phyloP scores from a whole-genome alignment of 2,888 invertebrate species.

The Epinotia brunnichana region DNA sequence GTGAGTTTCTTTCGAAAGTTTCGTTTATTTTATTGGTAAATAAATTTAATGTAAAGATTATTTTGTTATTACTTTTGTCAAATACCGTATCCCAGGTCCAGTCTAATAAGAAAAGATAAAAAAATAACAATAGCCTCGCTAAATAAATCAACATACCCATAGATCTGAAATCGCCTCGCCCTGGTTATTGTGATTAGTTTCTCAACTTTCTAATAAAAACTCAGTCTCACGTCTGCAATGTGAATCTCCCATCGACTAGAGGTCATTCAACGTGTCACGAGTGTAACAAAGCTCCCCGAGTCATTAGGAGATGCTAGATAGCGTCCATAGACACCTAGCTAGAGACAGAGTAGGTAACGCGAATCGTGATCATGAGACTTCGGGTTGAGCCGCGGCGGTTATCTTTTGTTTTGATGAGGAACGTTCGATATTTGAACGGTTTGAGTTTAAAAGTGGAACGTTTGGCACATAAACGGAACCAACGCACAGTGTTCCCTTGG shows the following conservation, averaged over 20 bases:
- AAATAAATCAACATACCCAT: not conserved
- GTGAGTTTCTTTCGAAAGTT: too few species aligned
- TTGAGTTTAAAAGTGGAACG: too few species aligned
- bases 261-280: conserved; percentile 37
- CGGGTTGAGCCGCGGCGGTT: not conserved
- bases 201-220: conserved; percentile 37
- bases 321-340: conserved; percentile 28
- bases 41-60: too few species aligned
- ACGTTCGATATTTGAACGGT: too few species aligned
- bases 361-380: conserved; percentile 29
- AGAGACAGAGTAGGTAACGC: too few species aligned
- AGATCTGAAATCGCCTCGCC: not conserved
- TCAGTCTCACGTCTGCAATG: conserved; percentile 15
- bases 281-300: conserved; percentile 15
- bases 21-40: too few species aligned
- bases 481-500: too few species aligned
- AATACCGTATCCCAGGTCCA: too few species aligned
- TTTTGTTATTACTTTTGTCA: too few species aligned
- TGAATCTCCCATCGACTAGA: conserved; percentile 18
- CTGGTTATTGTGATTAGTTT: conserved; percentile 28
- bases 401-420: not conserved
- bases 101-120: not conserved
- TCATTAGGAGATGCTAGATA: conserved; percentile 38
- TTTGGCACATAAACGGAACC: too few species aligned
- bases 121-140: not conserved